Percentiles rank a stretch among this genome's conserved stretches.
Conservation (phyloP, 1,140 invertebrate genomes). For the Zaprionus lachaisei region DNA sequence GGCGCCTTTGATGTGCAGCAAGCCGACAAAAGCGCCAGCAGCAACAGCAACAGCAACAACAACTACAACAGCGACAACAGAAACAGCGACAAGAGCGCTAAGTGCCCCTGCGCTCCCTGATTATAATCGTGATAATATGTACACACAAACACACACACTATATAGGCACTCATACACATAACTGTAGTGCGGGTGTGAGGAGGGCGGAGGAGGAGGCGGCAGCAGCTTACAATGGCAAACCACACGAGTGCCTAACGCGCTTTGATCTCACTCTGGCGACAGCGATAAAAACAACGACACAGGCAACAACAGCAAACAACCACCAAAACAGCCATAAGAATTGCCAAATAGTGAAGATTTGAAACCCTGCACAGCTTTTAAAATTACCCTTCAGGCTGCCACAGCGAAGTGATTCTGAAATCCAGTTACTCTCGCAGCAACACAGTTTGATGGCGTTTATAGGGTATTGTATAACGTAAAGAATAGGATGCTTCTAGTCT, state of each 20-base stretch:
- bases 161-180: conserved; percentile 4
- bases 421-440: too few relatives aligned
- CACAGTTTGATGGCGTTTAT: too few relatives aligned
- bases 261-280: conserved; percentile 33
- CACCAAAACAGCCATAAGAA: neutral
- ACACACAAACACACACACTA: conserved; percentile 37
- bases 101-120: conserved; percentile 71
- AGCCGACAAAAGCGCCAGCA: conserved; percentile 75
- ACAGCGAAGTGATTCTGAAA: too few relatives aligned
- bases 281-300: conserved; percentile 19
- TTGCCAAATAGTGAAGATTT: neutral
- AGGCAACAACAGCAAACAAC: neutral
- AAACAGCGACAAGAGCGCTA: conserved; percentile 60
- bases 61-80: conserved; percentile 54
- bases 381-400: too few relatives aligned
- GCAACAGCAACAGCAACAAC: conserved; percentile 74
- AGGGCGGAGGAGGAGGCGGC: neutral
- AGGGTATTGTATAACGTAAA: too few relatives aligned
- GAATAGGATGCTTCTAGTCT: too few relatives aligned
- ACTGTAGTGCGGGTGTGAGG: neutral
- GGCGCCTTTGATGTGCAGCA: conserved; percentile 80
- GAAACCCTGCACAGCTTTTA: neutral
- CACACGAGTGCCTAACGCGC: conserved; percentile 47
- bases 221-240: conserved; percentile 40
- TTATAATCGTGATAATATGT: conserved; percentile 76